Evolutionary conservation across 2,888 invertebrate genomes (phyloP).

Genomic region (Phyllotreta cruciferae): DNA sequence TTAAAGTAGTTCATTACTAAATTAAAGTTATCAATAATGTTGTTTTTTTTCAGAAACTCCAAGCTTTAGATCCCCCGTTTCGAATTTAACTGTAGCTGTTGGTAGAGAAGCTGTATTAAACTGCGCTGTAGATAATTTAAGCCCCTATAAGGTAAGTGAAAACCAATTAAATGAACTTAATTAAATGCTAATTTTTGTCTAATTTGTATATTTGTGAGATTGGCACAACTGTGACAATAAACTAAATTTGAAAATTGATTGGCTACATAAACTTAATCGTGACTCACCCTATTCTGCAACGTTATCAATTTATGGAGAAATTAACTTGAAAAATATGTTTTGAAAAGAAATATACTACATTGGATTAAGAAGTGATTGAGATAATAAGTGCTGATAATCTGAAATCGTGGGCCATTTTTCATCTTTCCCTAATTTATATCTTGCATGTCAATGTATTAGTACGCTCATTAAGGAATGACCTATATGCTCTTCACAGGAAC

Average conservation of each 20-base stretch:
- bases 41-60: constrained; percentile 71
- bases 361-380: too few species aligned
- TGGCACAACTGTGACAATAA: constrained; percentile 2
- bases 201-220: background rate
- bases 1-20: background rate
- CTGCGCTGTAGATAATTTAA: constrained; percentile 83
- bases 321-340: too few species aligned
- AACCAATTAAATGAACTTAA: background rate
- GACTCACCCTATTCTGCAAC: background rate
- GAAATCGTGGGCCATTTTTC: too few species aligned
- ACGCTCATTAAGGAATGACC: too few species aligned
- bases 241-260: background rate
- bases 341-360: too few species aligned
- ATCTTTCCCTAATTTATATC: too few species aligned
- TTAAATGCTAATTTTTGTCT: constrained; percentile 2
- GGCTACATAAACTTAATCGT: background rate
- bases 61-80: constrained; percentile 81
- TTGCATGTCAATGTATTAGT: too few species aligned
- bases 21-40: background rate
- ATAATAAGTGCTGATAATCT: too few species aligned
- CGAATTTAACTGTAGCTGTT: constrained; percentile 83
- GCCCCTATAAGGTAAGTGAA: constrained; percentile 76
- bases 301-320: too few species aligned
- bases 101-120: constrained; percentile 84
- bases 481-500: too few species aligned